phyloP scores from a whole-genome alignment of 2,113 vertebrate species.

The Chunga burmeisteri region DNA sequence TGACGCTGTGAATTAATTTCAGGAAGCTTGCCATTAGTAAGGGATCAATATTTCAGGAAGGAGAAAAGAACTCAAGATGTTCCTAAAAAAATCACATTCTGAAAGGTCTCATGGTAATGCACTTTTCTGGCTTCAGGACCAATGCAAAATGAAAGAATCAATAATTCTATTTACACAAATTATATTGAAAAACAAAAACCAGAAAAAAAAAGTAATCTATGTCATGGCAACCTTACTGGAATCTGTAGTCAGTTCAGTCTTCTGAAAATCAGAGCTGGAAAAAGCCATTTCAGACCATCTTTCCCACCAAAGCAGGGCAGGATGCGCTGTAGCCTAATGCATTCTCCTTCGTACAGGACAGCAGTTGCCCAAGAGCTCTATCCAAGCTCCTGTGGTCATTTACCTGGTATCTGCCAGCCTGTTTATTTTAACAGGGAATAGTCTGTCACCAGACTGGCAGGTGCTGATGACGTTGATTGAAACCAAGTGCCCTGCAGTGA shows the following conservation, averaged over 20 bases:
- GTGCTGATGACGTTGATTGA: background rate
- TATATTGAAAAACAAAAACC: fast-evolving
- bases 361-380: background rate
- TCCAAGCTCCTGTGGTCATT: background rate
- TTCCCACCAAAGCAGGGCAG: background rate
- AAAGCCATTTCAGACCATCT: background rate
- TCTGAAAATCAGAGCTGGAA: background rate
- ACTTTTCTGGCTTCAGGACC: background rate
- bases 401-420: background rate
- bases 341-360: background rate
- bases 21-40: background rate
- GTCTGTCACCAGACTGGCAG: background rate
- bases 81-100: background rate
- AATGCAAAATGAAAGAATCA: background rate
- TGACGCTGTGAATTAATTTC: background rate
- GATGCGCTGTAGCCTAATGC: background rate
- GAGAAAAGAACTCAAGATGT: background rate
- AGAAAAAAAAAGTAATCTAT: background rate
- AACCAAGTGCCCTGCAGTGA: background rate
- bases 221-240: background rate
- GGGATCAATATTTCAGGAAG: background rate
- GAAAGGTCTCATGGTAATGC: background rate
- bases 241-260: background rate
- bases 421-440: background rate
- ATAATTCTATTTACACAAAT: background rate